Conservation (phyloP, 2,113 vertebrate genomes). For the Cephalopterus ornatus region DNA sequence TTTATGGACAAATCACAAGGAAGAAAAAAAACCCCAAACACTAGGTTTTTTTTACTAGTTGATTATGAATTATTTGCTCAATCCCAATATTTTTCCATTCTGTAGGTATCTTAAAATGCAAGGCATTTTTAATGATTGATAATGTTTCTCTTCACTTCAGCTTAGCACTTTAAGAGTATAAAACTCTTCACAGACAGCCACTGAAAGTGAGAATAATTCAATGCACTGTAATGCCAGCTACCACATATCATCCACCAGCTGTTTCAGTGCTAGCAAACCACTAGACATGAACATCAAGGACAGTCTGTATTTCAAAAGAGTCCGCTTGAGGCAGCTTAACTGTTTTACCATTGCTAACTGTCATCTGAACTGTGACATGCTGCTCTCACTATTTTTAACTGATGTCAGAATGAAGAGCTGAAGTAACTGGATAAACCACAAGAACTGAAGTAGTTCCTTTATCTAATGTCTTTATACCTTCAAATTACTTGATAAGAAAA, state of each 20-base stretch:
- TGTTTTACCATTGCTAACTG: constrained; percentile 1
- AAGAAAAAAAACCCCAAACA: not conserved
- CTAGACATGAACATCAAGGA: constrained; percentile 29
- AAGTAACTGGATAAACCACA: not conserved
- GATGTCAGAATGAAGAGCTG: not conserved
- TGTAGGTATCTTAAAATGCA: not conserved
- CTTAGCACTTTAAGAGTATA: not conserved
- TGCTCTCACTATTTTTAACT: not conserved
- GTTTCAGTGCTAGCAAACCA: not conserved
- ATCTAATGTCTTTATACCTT: not conserved
- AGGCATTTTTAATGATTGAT: not conserved
- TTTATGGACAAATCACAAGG: not conserved
- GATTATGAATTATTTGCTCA: not conserved
- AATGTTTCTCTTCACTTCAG: not conserved
- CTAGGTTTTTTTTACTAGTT: not conserved
- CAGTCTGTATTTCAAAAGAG: not conserved
- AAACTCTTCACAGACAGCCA: not conserved
- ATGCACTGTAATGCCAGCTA: not conserved
- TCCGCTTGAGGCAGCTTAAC: not conserved
- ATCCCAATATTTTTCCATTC: not conserved
- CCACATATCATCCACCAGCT: not conserved
- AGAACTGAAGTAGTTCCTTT: not conserved
- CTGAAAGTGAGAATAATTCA: not conserved
- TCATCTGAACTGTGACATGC: not conserved
- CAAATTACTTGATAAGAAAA: not conserved